These are phyloP conservation scores for Macrotrachela quadricornifera DNA, from an alignment of 1,140 invertebrate genomes.

Conservation along the genomic window DNA sequence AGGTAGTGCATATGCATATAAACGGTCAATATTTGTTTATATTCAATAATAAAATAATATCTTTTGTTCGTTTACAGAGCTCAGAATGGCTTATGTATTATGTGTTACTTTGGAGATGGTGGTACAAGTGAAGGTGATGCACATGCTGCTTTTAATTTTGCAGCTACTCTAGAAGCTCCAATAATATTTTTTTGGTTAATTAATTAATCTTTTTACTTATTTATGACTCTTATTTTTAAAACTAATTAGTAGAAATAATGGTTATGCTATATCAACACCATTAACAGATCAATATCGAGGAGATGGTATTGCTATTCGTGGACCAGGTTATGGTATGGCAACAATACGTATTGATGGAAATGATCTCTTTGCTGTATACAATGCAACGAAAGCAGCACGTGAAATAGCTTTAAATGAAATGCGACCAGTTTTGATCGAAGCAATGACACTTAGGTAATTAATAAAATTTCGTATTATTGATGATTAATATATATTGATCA, in stretches of 20 bases:
- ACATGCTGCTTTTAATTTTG: conserved; percentile 93
- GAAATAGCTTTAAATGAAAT: conserved; percentile 50
- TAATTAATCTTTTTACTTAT: conserved; percentile 33
- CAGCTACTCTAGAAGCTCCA: conserved; percentile 79
- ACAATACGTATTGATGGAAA: conserved; percentile 89
- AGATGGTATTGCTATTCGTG: conserved; percentile 51
- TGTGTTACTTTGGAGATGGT: conserved; percentile 94
- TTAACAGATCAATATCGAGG: conserved; percentile 74
- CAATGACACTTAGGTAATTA: conserved; percentile 51
- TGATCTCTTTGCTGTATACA: conserved; percentile 79
- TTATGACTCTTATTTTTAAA: conserved; percentile 14
- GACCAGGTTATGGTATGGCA: conserved; percentile 68
- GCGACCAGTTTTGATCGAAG: conserved; percentile 80
- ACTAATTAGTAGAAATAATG: conserved; percentile 46
- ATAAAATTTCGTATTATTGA: too few relatives aligned
- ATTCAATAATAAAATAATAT: too few relatives aligned
- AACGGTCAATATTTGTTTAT: neutral
- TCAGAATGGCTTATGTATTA: conserved; percentile 50
- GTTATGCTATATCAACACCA: conserved; percentile 95
- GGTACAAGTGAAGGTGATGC: conserved; percentile 94
- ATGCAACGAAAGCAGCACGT: conserved; percentile 60
- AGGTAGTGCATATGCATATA: neutral
- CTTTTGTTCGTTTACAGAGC: neutral
- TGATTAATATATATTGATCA: too few relatives aligned
- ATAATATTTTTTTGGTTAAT: conserved; percentile 53